Base-by-base conservation (phyloP, 2,888 invertebrate species). In the Nysson spinosus region DNA sequence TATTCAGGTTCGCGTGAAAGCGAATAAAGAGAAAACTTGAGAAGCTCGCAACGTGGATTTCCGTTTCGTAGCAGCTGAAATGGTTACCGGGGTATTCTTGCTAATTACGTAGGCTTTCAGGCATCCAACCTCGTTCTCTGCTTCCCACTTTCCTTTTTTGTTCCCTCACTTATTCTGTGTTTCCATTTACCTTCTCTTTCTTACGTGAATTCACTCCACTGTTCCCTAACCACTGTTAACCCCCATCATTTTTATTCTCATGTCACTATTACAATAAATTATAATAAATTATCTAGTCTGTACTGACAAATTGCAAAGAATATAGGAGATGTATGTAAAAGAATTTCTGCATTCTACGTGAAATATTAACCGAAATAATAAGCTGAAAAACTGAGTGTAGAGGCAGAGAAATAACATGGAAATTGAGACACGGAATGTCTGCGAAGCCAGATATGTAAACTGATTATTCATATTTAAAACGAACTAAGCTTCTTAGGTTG, bases 101-200 rank as follows among this genome's bases (percentile, higher is more conserved):
- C 71, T 75, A 75, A 75, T 76, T 75, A 76, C 63, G 50, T 55
- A 40, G 58, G 61, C 61, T 68, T 61, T 63, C 57, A 70, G 19
- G 35, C 40, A 49, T 49, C 39, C 20, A 0, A 32, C 20, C 58
- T 46, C 20, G 5, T 30, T 30, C 37, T 51, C 22, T 14, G 30
- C 7, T 16, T 22, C 11, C 24, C 16, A 0, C 14, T 12, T 16
- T 16, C 1, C n/a, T 39, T 22, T 19, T 39, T 17, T 39, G 24
- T 30, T 46, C 22, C 39, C 26, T 51, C 28, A 34, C 16, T 6
- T 26, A 5, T 14, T 14, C 37, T 12, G 16, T 28, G 19, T 19
- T 34, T 17, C 12, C 50, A 14, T 39, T 37, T 44, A 47, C 22
- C 50, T 43, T 52, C 52, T 37, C 55, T 56, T 56, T 37, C 40